Conservation (phyloP, 2,888 invertebrate species). For the Cryptocephalus primarius region DNA sequence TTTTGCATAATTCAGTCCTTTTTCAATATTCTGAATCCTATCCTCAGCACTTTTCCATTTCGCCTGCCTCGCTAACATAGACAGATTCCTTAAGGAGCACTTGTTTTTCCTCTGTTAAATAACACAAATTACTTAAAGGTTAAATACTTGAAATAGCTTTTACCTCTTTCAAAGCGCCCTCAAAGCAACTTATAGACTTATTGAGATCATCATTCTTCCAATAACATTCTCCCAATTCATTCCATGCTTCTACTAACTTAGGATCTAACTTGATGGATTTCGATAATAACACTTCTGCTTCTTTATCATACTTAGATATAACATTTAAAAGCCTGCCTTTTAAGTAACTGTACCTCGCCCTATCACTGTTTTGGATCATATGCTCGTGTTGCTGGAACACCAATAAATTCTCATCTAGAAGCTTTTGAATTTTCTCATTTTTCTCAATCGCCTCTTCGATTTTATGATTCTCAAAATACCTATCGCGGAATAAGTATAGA, state of each 20-base stretch:
- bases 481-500: slow-evolving; percentile 60
- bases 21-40: slow-evolving; percentile 49
- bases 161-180: slow-evolving; percentile 63
- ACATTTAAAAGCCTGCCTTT: slow-evolving; percentile 69
- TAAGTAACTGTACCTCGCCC: slow-evolving; percentile 49
- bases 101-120: slow-evolving; percentile 56
- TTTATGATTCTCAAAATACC: slow-evolving; percentile 66
- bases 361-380: slow-evolving; percentile 25
- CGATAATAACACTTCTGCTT: slow-evolving; percentile 64
- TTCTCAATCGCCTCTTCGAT: slow-evolving; percentile 59
- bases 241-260: slow-evolving; percentile 73
- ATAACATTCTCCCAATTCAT: slow-evolving; percentile 79
- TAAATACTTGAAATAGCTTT: background rate
- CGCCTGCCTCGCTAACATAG: slow-evolving; percentile 69
- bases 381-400: slow-evolving; percentile 58
- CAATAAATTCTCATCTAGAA: slow-evolving; percentile 48
- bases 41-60: slow-evolving; percentile 39
- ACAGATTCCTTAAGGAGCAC: slow-evolving; percentile 65
- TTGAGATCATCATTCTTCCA: slow-evolving; percentile 76
- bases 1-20: slow-evolving; percentile 67
- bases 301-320: slow-evolving; percentile 50
- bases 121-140: background rate
- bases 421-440: slow-evolving; percentile 49
- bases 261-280: slow-evolving; percentile 80
- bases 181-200: slow-evolving; percentile 74